Conservation (phyloP, 2,113 vertebrate genomes). For the Pseudopodoces humilis region DNA sequence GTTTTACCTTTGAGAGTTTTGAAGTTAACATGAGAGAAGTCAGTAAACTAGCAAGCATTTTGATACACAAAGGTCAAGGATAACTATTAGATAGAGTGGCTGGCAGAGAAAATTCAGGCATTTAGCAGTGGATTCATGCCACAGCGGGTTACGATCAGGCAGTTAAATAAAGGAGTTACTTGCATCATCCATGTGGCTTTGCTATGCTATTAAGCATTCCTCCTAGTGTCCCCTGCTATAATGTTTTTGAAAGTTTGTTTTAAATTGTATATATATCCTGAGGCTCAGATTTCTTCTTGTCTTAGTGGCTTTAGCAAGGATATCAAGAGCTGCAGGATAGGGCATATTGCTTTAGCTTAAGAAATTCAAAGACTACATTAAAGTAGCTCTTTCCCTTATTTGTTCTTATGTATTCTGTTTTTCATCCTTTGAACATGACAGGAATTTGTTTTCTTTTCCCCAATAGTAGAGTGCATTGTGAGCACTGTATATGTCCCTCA, state of each 20-base stretch:
- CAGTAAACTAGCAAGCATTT: neutral
- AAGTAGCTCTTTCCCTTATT: neutral
- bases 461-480: neutral
- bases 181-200: neutral
- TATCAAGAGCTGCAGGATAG: neutral
- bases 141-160: neutral
- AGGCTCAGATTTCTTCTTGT: neutral
- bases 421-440: neutral
- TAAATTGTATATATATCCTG: neutral
- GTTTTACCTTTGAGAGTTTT: neutral
- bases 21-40: neutral
- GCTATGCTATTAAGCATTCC: neutral
- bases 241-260: neutral
- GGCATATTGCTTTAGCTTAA: neutral
- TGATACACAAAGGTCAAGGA: neutral
- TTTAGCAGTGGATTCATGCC: neutral
- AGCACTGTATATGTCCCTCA: neutral
- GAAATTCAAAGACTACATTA: neutral
- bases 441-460: neutral
- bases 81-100: neutral
- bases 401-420: neutral
- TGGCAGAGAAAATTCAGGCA: neutral
- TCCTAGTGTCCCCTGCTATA: neutral
- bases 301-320: neutral
- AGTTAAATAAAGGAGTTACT: neutral